Evolutionary conservation across 1,140 invertebrate genomes (phyloP), one percentile per base, ranked within the genome.

Genomic region (Galendromus occidentalis): DNA sequence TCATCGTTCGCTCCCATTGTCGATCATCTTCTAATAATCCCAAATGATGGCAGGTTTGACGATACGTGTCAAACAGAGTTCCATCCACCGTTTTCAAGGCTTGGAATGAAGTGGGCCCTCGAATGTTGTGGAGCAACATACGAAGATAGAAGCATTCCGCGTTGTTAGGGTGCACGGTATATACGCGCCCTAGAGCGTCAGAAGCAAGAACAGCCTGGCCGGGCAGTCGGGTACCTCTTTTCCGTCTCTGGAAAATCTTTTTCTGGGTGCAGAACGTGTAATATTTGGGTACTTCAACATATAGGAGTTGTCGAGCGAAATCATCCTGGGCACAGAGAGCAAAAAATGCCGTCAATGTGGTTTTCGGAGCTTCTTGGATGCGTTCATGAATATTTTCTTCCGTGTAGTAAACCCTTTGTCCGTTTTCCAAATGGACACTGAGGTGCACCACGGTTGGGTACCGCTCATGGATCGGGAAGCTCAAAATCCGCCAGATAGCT

Each of bases 401-500:
- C 5, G 66, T 71, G 59, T 72, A 75, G 66, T 69, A 71, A 42
- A 75, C 68, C 9, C 64, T 42, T 65, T 80, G 76, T 65, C 74
- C 72, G 71, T 75, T 75, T 69, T 75, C 71, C 17, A 81, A 68
- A 74, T 80, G 77, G 6, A 80, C 76, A 6, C 71, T 72, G 33
- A 80, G 71, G 67, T 76, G 74, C 45, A 73, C 44, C 68, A 79
- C 71, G 33, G 73, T 63, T 45, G 75, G 73, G 69, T 73, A 68
- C 29, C 75, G 63, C 70, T 79, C 74, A 69, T 79, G 76, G 65
- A 73, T 69, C 65, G 42, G 25, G 69, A 72, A 73, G 64, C 33
- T 39, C 33, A 39, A 39, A 66, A 71, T 71, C 25, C 71, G 66
- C 70, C 72, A 73, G 12, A 72, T 63, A 22, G 71, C 71, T 65